Evolutionary conservation across 2,888 invertebrate species (phyloP).

Genomic region (Polydrusus cervinus): DNA sequence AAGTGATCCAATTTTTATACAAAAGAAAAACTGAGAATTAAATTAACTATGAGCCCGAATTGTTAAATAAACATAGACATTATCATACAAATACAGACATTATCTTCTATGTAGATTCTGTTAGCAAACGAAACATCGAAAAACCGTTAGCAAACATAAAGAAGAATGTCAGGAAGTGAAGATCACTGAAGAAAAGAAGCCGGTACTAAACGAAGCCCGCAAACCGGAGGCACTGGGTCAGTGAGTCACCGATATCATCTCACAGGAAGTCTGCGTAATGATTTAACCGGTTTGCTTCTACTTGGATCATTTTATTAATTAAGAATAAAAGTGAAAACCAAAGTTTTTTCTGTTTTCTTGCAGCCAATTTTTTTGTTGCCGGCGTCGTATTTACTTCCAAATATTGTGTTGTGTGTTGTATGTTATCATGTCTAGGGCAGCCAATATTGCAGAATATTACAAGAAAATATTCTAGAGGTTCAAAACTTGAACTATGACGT

Average conservation of each 20-base stretch:
- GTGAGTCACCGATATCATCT: slow-evolving; percentile 41
- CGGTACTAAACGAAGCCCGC: slow-evolving; percentile 36
- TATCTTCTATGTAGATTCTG: neutral
- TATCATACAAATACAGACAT: slow-evolving; percentile 2
- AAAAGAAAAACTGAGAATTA: neutral
- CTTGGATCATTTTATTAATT: slow-evolving; percentile 11
- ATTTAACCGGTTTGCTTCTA: slow-evolving; percentile 27
- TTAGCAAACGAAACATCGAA: slow-evolving; percentile 21
- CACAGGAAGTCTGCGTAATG: slow-evolving; percentile 22
- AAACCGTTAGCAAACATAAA: slow-evolving; percentile 35
- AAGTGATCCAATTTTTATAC: neutral
- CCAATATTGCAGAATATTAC: no score
- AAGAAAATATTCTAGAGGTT: no score
- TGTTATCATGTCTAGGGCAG: no score
- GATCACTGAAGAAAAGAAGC: slow-evolving; percentile 33
- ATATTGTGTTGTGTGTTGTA: no score
- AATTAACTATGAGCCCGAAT: neutral
- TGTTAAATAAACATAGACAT: slow-evolving; percentile 9
- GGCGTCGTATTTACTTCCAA: no score
- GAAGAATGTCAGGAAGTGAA: slow-evolving; percentile 39
- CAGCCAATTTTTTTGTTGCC: no score
- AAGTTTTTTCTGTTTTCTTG: no score
- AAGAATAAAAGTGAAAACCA: slow-evolving; percentile 20
- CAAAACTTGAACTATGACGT: no score
- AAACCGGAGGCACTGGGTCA: slow-evolving; percentile 46